Evolutionary conservation across 2,113 vertebrate species (phyloP).

Genomic region (Gavia stellata): DNA sequence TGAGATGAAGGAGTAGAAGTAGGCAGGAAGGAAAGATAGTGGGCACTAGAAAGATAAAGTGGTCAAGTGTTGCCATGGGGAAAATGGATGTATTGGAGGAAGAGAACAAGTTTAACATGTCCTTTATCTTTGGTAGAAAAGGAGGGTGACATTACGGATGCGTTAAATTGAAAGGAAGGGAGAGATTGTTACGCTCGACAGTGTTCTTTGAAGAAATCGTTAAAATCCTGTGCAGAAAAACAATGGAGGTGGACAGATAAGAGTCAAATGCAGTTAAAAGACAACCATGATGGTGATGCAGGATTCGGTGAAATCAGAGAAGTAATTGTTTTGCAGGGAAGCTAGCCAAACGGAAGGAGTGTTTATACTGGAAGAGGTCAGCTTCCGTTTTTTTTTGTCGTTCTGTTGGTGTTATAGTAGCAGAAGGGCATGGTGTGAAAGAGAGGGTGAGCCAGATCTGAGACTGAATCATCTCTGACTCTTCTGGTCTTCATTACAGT

Average conservation of each 20-base stretch:
- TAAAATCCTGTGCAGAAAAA: not conserved
- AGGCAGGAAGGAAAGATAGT: not conserved
- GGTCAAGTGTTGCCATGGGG: not conserved
- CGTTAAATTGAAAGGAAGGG: not conserved
- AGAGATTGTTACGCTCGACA: not conserved
- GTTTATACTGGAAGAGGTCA: constrained; percentile 28
- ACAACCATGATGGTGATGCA: not conserved
- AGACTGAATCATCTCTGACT: not conserved
- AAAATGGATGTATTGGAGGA: not conserved
- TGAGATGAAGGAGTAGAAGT: not conserved
- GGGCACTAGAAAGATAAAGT: not conserved
- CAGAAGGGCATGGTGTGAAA: not conserved
- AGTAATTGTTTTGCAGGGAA: not conserved
- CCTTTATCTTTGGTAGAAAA: not conserved
- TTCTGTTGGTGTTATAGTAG: not conserved
- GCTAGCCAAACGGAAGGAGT: not conserved
- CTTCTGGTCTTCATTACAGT: not conserved
- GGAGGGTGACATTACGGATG: not conserved
- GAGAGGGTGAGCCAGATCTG: not conserved
- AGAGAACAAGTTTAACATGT: not conserved
- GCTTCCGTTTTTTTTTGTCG: not conserved
- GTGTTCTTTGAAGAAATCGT: constrained; percentile 5
- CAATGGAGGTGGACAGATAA: not conserved
- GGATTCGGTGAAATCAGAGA: not conserved
- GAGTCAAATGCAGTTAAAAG: not conserved